These are phyloP conservation scores for Mongoloraphidia duomilia DNA, from an alignment of 2,888 invertebrate genomes.

Conservation along the genomic window DNA sequence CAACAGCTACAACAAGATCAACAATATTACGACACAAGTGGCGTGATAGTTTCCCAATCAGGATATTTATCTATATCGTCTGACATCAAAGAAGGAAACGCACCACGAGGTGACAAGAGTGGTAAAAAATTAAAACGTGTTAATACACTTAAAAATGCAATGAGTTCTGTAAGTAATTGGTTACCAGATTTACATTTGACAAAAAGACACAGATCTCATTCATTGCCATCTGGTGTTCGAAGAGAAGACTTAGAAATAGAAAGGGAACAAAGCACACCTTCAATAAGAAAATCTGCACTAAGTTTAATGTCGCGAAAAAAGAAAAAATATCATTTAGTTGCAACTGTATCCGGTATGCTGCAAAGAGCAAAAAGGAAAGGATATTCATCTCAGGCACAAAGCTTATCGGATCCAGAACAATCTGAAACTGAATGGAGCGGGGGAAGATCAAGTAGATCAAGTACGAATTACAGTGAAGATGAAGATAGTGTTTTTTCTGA, in stretches of 20 bases:
- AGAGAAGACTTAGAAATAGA: conserved; percentile 36
- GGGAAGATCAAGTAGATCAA: conserved; percentile 41
- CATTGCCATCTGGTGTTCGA: conserved; percentile 58
- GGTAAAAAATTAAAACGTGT: conserved; percentile 54
- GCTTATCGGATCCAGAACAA: conserved; percentile 62
- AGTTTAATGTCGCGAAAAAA: conserved; percentile 32
- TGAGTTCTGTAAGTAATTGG: conserved; percentile 68
- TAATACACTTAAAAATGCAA: conserved; percentile 59
- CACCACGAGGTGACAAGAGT: conserved; percentile 31
- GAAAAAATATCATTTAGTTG: conserved; percentile 67
- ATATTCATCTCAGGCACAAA: conserved; percentile 41
- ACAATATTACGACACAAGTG: conserved; percentile 36
- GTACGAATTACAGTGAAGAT: conserved; percentile 59
- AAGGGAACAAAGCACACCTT: conserved; percentile 28
- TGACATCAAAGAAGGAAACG: conserved; percentile 41
- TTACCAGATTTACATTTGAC: conserved; percentile 62
- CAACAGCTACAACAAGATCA: conserved; percentile 16
- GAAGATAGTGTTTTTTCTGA: conserved; percentile 47
- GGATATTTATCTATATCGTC: conserved; percentile 62
- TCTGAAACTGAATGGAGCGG: conserved; percentile 57
- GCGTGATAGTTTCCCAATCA: conserved; percentile 60
- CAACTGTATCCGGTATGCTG: conserved; percentile 71
- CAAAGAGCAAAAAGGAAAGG: conserved; percentile 69
- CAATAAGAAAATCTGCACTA: conserved; percentile 19
- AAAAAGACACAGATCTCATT: conserved; percentile 67